Evolutionary conservation across 2,888 invertebrate species (phyloP).

Genomic region (Nephrotoma appendiculata): DNA sequence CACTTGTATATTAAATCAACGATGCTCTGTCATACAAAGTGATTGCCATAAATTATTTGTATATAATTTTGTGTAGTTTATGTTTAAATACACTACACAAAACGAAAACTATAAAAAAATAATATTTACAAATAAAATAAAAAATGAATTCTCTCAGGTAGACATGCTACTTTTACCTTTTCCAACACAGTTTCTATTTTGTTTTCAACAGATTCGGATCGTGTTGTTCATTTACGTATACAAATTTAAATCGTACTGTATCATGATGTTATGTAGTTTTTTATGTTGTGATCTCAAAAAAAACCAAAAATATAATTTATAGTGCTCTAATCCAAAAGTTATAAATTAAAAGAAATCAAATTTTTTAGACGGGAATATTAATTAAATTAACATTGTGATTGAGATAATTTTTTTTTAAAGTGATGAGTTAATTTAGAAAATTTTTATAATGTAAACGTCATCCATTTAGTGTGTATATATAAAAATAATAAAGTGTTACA

Average conservation of each 20-base stretch:
- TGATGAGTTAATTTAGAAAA: not conserved
- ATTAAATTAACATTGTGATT: not conserved
- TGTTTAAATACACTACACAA: not conserved
- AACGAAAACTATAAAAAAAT: not conserved
- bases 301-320: not conserved
- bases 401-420: not conserved
- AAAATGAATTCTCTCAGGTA: conserved; percentile 2
- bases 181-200: conserved; percentile 5
- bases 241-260: not conserved
- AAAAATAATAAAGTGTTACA: not conserved
- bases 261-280: not conserved
- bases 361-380: not conserved
- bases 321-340: not conserved
- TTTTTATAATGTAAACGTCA: not conserved
- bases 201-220: conserved; percentile 3
- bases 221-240: not conserved
- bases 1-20: not conserved
- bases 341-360: not conserved
- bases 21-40: not conserved
- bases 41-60: not conserved
- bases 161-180: conserved; percentile 4
- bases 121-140: not conserved
- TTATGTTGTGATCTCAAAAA: not conserved
- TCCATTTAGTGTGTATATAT: not conserved
- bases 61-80: not conserved